Conservation (phyloP, 2,113 vertebrate genomes). For the Mastomys coucha region DNA sequence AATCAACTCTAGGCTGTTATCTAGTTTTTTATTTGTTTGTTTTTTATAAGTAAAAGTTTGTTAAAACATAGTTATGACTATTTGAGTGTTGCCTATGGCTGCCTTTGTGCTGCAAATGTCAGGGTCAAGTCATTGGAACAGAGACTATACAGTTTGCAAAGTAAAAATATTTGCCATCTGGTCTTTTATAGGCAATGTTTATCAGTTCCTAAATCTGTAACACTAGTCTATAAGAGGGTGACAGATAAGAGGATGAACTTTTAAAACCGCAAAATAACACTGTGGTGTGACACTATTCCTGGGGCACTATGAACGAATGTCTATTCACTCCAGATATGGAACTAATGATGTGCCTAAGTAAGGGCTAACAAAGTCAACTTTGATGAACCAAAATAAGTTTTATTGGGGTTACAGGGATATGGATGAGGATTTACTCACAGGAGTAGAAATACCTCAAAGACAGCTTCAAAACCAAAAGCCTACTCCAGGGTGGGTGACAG, state of each 20-base stretch:
- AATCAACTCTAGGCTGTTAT: neutral
- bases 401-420: neutral
- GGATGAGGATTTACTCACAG: neutral
- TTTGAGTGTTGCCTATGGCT: neutral
- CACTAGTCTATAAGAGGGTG: constrained; percentile 3
- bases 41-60: constrained; percentile 9
- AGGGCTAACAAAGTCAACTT: neutral
- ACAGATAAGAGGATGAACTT: neutral
- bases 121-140: neutral
- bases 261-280: neutral
- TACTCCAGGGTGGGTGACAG: neutral
- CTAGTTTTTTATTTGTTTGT: neutral
- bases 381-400: neutral
- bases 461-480: neutral
- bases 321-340: neutral
- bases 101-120: neutral
- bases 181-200: constrained; percentile 4
- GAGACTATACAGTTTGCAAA: neutral
- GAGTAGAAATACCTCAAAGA: neutral
- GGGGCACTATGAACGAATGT: neutral
- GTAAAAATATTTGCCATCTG: neutral
- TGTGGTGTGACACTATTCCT: neutral
- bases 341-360: neutral
- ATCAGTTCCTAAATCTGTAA: neutral
- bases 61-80: neutral